A percentile compares a stretch with the other conserved stretches of the same genome.
These are phyloP conservation scores for Cryptoprocta ferox DNA, from an alignment of 2,797 vertebrate genomes.

Conservation along the genomic window DNA sequence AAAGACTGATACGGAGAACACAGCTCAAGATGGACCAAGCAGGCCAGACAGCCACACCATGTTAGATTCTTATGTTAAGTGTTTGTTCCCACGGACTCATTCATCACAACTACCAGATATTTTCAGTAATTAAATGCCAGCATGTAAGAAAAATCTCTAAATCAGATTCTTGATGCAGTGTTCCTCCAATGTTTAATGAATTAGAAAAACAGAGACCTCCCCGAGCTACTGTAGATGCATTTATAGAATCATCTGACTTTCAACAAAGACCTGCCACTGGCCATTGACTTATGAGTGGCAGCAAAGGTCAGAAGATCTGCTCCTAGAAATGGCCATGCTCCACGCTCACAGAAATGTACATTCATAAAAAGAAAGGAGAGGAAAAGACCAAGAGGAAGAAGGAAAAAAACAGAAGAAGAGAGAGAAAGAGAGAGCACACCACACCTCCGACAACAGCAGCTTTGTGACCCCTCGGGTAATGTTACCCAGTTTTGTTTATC, in stretches of 20 bases:
- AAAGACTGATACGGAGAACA: background rate
- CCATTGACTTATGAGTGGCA: slow-evolving; percentile 61
- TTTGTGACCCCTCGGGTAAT: slow-evolving; percentile 90
- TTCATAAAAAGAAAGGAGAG: slow-evolving; percentile 78
- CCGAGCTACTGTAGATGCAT: background rate
- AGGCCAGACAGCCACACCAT: background rate
- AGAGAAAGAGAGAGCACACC: slow-evolving; percentile 61
- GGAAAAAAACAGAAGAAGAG: background rate
- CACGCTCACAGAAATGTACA: slow-evolving; percentile 63
- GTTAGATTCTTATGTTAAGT: slow-evolving; percentile 25
- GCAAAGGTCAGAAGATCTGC: slow-evolving; percentile 83
- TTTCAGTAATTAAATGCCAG: slow-evolving; percentile 43
- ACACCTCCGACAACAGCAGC: slow-evolving; percentile 85
- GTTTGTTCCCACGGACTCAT: slow-evolving; percentile 59
- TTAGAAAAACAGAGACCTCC: slow-evolving; percentile 55
- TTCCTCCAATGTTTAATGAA: slow-evolving; percentile 57
- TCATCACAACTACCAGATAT: slow-evolving; percentile 32
- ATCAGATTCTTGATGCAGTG: background rate
- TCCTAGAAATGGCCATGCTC: slow-evolving; percentile 79
- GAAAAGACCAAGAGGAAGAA: slow-evolving; percentile 66
- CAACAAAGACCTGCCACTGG: slow-evolving; percentile 76
- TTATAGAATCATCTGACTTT: background rate
- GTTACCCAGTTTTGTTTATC: slow-evolving; percentile 89
- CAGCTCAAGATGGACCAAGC: background rate
- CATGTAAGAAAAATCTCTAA: background rate